Conservation (phyloP, 2,797 vertebrate genomes). For the Poecilia gillii region DNA sequence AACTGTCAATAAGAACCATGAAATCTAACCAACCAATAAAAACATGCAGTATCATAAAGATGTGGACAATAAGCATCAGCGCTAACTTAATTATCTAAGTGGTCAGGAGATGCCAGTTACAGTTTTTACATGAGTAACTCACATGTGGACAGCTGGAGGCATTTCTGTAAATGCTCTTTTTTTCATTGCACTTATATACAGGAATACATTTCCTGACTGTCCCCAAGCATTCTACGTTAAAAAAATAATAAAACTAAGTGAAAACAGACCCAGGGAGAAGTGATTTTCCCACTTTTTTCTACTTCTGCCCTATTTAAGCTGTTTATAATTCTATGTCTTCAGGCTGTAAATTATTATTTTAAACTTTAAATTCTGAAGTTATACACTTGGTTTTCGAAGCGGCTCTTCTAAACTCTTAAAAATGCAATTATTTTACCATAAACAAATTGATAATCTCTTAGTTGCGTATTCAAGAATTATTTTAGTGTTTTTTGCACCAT, state of each 20-base stretch:
- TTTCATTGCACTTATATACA: constrained; percentile 7
- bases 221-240: constrained; percentile 9
- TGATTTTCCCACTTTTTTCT: not conserved
- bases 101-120: constrained; percentile 1
- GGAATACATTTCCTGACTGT: constrained; percentile 35
- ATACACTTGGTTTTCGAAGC: not conserved
- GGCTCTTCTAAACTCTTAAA: not conserved
- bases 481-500: too few species aligned
- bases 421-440: not conserved
- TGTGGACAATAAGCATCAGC: constrained; percentile 7
- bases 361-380: not conserved
- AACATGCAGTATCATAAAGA: not conserved
- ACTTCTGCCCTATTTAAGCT: not conserved
- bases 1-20: constrained; percentile 9
- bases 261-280: not conserved
- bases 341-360: not conserved
- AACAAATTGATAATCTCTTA: not conserved
- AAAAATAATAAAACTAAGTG: constrained; percentile 17
- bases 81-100: constrained; percentile 3
- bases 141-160: constrained; percentile 30
- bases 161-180: constrained; percentile 18
- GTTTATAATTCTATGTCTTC: not conserved
- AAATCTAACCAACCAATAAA: constrained; percentile 10
- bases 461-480: not conserved
- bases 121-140: constrained; percentile 36